Conservation (phyloP, 2,797 vertebrate species). For the Cossypha dichroa region DNA sequence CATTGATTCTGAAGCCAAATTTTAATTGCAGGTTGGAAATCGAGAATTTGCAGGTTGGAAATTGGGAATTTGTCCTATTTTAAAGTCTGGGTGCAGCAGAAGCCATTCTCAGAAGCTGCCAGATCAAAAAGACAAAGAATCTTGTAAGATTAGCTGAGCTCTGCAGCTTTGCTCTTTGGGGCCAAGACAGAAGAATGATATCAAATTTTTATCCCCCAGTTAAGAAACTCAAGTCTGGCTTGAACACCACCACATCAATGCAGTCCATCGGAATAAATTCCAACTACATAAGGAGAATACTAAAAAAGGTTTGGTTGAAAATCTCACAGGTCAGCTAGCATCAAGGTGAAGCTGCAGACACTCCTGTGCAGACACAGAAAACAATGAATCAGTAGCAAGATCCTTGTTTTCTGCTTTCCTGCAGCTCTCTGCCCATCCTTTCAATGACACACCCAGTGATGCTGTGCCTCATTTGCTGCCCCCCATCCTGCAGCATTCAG, state of each 20-base stretch:
- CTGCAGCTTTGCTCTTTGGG: not conserved
- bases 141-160: not conserved
- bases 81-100: not conserved
- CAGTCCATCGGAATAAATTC: not conserved
- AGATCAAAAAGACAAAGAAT: not conserved
- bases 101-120: not conserved
- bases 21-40: not conserved
- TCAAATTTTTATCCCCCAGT: conserved; percentile 12
- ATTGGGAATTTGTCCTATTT: not conserved
- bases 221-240: not conserved
- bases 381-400: not conserved
- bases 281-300: not conserved
- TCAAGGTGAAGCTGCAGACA: not conserved
- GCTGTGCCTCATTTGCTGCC: not conserved
- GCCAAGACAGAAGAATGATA: not conserved
- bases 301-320: not conserved
- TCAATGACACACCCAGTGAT: not conserved
- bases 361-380: not conserved
- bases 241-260: not conserved
- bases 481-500: not conserved
- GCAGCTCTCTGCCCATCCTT: not conserved
- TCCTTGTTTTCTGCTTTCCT: not conserved
- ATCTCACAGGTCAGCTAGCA: not conserved
- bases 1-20: not conserved
- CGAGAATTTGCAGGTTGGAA: not conserved